Base-by-base conservation (phyloP, 1,140 invertebrate genomes). In the Danaus melanippus region DNA sequence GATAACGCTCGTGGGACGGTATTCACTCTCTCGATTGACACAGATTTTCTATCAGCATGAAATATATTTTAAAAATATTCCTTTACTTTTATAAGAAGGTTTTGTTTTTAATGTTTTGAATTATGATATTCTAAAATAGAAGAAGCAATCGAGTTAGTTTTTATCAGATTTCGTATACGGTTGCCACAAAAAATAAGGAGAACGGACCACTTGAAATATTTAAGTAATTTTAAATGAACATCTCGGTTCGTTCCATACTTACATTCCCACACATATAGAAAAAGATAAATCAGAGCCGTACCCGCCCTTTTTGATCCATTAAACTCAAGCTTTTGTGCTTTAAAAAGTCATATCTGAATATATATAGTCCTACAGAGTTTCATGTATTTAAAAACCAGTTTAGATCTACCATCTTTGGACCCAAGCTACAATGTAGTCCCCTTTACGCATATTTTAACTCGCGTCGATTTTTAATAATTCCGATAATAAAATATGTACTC, bases 231-330 rank as follows among this genome's bases (percentile, higher is more conserved):
- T 40, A 57, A 52, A 58, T 50, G 32, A 54, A 42, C 17, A 41
- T 21, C 41, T 44, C 47, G 42, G 53, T 56, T 59, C 50, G 46
- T 53, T 57, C 45, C 42, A 39, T 41, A 40, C 44, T 56, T 55
- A 47, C 42, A 64, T 77, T 79, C 74, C 67, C 74, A 71, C 67
- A 71, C 53, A 72, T 68, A 74, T 76, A 75, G 62, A 66, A 76
- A 73, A 70, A 81, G 69, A 84, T 84, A 84, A 84, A 84, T 81
- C 75, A 78, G 71, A 57, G 50, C 53, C 57, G 53, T 66, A 71
- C 68, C 69, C 75, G 73, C 73, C 74, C 66, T 64, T 59, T 67
- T 54, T 66, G 59, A 60, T 72, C 70, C 73, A 80, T 83, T 82
- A 76, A 67, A 60, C 51, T 49, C 43, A 21, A 58, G 54, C 58